Evolutionary conservation across 2,113 vertebrate genomes (phyloP).

Genomic region (Calidris pygmaea): DNA sequence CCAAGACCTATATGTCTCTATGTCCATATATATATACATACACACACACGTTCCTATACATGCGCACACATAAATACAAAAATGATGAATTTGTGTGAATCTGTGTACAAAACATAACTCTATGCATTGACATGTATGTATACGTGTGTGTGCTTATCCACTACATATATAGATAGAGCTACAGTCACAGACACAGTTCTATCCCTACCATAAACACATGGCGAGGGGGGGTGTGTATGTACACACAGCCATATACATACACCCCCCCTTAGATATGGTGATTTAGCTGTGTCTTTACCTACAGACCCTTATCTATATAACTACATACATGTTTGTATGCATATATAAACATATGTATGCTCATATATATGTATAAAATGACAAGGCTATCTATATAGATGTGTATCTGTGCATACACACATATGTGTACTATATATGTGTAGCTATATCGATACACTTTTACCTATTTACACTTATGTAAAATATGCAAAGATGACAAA

Average conservation of each 20-base stretch:
- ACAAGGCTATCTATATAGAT: background rate
- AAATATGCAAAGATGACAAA: background rate
- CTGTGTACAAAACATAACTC: background rate
- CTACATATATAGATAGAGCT: fast-evolving
- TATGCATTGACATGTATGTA: fast-evolving
- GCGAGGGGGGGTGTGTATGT: too few relatives aligned
- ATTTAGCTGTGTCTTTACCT: background rate
- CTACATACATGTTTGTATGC: background rate
- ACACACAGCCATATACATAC: background rate
- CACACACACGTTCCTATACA: fast-evolving
- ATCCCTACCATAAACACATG: background rate
- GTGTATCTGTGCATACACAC: background rate
- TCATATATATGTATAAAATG: background rate
- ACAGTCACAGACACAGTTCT: background rate
- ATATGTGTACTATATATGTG: background rate
- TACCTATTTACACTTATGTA: background rate
- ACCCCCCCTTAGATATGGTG: background rate
- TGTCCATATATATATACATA: background rate
- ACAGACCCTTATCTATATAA: background rate
- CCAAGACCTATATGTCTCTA: background rate
- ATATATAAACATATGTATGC: background rate
- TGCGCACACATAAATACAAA: background rate
- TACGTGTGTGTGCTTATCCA: background rate
- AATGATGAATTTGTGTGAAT: background rate
- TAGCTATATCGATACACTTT: background rate